phyloP scores from a whole-genome alignment of 2,888 invertebrate species.

The Ceramica pisi region DNA sequence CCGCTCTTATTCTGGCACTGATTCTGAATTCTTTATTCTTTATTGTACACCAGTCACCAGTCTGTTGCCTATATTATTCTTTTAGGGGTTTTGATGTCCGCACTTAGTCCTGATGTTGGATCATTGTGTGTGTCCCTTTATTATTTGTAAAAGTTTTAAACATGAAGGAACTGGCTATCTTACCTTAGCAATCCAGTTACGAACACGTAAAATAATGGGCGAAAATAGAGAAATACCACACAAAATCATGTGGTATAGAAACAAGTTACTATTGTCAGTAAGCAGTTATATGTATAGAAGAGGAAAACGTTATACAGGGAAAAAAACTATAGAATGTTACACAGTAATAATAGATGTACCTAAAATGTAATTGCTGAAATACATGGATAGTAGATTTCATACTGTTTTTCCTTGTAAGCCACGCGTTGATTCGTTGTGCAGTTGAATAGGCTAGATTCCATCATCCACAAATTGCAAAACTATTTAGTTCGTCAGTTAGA shows the following conservation, averaged over 20 bases:
- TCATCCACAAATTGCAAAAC: no score
- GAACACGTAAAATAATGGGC: neutral
- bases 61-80: no score
- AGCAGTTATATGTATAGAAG: neutral
- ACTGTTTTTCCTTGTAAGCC: conserved; percentile 20
- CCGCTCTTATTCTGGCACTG: no score
- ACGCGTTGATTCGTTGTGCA: conserved; percentile 12
- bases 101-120: no score
- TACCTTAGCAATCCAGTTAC: no score
- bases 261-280: neutral
- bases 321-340: conserved; percentile 15
- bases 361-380: conserved; percentile 29
- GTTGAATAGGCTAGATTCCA: neutral
- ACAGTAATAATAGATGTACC: conserved; percentile 5
- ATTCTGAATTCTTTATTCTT: no score
- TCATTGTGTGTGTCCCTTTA: no score
- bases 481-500: no score
- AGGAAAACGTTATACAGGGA: conserved; percentile 8
- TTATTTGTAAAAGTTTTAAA: no score
- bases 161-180: no score
- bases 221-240: neutral
- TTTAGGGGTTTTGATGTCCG: no score
- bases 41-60: no score
- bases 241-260: neutral
- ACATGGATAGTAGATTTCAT: conserved; percentile 11